These are phyloP conservation scores for Anneissia japonica DNA, from an alignment of 35 echinoderm and acorn worm genomes.

Conservation along the genomic window DNA sequence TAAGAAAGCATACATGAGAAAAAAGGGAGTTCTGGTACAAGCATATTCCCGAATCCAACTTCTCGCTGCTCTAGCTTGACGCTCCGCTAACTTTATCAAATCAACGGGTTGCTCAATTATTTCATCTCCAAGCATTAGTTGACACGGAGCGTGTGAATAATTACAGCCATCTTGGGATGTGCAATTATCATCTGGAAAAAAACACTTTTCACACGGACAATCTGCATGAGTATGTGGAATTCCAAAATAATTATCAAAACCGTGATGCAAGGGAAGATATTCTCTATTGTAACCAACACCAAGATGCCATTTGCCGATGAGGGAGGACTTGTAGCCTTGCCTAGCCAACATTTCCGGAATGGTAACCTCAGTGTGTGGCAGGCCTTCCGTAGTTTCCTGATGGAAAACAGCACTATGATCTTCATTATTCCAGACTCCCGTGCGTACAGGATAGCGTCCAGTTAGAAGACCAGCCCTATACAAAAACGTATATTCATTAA, in stretches of 20 bases:
- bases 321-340: slow-evolving; percentile 39
- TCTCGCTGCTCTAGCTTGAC: not conserved
- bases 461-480: not conserved
- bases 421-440: not conserved
- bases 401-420: slow-evolving; percentile 2
- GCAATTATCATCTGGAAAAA: not conserved
- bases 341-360: slow-evolving; percentile 36
- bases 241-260: slow-evolving; percentile 44
- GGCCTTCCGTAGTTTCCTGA: slow-evolving; percentile 24
- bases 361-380: slow-evolving; percentile 38
- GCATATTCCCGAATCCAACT: not conserved
- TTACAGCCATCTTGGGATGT: not conserved
- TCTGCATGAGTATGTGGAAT: slow-evolving; percentile 40
- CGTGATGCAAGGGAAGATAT: slow-evolving; percentile 34
- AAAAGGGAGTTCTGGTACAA: slow-evolving; percentile 34
- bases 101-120: slow-evolving; percentile 12
- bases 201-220: slow-evolving; percentile 35
- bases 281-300: slow-evolving; percentile 36
- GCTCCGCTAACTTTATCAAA: not conserved
- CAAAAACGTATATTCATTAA: not conserved
- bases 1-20: slow-evolving; percentile 67
- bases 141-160: not conserved
- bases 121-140: not conserved
- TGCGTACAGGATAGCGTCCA: not conserved
- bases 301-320: slow-evolving; percentile 68